Evolutionary conservation across 2,888 invertebrate species (phyloP).

Genomic region (Parasteatoda lunata): DNA sequence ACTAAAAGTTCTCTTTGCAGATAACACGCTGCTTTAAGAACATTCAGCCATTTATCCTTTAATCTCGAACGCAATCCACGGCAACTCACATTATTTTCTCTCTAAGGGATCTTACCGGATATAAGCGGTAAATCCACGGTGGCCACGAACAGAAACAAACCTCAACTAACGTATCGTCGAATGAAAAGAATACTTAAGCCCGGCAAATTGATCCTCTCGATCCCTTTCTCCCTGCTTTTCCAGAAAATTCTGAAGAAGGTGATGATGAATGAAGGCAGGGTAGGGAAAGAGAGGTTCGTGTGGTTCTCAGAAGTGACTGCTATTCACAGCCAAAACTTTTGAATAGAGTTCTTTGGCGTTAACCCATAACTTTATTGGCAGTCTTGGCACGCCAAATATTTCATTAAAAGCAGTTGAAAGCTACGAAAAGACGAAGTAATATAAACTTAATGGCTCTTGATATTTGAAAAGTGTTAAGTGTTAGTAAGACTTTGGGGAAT

Average conservation of each 20-base stretch:
- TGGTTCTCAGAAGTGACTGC: not conserved
- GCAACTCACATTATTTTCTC: no score
- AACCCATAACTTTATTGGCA: conserved; percentile 5
- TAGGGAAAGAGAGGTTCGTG: conserved; percentile 13
- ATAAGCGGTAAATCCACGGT: not conserved
- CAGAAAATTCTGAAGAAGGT: not conserved
- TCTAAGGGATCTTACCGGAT: no score
- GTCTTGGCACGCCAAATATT: conserved; percentile 45
- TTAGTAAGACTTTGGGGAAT: not conserved
- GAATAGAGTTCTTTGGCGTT: not conserved
- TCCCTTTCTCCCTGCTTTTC: not conserved
- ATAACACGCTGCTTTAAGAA: no score
- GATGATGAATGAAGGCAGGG: conserved; percentile 29
- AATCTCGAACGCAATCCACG: no score
- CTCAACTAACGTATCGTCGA: not conserved
- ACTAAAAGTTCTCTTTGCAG: no score
- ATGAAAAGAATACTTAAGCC: conserved; percentile 5
- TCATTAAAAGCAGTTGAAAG: conserved; percentile 27
- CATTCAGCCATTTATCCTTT: no score
- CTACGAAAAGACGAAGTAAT: conserved; percentile 30
- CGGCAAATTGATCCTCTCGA: not conserved
- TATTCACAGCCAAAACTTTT: not conserved
- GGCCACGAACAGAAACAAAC: not conserved
- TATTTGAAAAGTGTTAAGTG: not conserved
- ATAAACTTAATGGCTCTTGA: not conserved